phyloP scores from a whole-genome alignment of 2,888 invertebrate species.

The Aethes cnicana region DNA sequence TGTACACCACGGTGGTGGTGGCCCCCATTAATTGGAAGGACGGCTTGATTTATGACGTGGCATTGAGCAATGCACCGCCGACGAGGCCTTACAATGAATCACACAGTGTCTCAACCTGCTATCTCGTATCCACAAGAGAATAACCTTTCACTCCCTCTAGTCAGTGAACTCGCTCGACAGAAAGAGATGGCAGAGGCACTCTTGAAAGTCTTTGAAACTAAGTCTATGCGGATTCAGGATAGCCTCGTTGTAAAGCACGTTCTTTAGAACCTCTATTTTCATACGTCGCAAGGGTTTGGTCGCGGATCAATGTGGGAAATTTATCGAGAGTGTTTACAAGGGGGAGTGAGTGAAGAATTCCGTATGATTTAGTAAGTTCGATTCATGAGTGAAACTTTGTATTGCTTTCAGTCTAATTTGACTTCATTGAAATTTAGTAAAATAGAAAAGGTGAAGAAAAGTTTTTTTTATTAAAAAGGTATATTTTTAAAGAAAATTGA shows the following conservation, averaged over 20 bases:
- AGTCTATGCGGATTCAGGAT: slow-evolving; percentile 31
- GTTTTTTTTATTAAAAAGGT: too few relatives aligned
- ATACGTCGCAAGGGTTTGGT: slow-evolving; percentile 66
- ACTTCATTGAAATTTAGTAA: too few relatives aligned
- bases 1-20: slow-evolving; percentile 14
- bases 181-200: neutral
- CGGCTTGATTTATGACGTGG: slow-evolving; percentile 47
- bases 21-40: slow-evolving; percentile 47
- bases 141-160: neutral
- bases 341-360: slow-evolving; percentile 40
- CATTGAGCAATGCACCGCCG: slow-evolving; percentile 53
- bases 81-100: slow-evolving; percentile 50
- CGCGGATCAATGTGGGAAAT: slow-evolving; percentile 69
- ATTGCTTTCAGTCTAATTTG: neutral
- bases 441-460: too few relatives aligned
- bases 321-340: slow-evolving; percentile 66
- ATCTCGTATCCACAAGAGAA: neutral
- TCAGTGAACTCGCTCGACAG: neutral
- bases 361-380: slow-evolving; percentile 9
- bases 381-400: neutral
- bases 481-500: too few relatives aligned
- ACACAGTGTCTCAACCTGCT: slow-evolving; percentile 41
- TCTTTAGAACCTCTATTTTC: slow-evolving; percentile 60
- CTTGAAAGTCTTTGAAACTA: too few relatives aligned
- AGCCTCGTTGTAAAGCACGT: slow-evolving; percentile 37